Conservation (phyloP, 2,888 invertebrate species). For the Epirrhoe tristata region DNA sequence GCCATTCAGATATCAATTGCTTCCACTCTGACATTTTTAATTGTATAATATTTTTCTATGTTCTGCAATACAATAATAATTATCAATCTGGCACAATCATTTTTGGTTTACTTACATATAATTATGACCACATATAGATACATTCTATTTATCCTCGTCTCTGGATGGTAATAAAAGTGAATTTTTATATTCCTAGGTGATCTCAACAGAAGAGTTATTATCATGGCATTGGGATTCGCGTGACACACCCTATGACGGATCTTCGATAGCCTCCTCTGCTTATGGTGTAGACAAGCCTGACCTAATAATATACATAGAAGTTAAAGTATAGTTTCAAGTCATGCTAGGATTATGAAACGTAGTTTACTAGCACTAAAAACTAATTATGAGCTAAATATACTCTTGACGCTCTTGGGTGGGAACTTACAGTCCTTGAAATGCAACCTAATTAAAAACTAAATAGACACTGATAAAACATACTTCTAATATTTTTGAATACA, state of each 20-base stretch:
- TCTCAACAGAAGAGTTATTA: background rate
- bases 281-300: background rate
- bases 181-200: background rate
- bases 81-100: background rate
- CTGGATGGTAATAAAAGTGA: background rate
- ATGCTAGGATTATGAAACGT: background rate
- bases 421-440: conserved; percentile 2
- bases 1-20: conserved; percentile 91
- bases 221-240: background rate
- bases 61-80: conserved; percentile 13
- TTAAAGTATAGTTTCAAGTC: background rate
- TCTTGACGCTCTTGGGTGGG: background rate
- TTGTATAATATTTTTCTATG: conserved; percentile 9
- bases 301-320: too few relatives aligned
- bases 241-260: conserved; percentile 1
- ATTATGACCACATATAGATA: background rate
- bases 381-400: background rate
- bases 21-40: conserved; percentile 74
- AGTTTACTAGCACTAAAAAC: background rate
- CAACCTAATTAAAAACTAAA: background rate
- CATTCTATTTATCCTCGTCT: background rate
- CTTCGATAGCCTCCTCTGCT: background rate
- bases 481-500: background rate
- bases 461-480: background rate
- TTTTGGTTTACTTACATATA: background rate